phyloP scores from a whole-genome alignment of 23 tunicate species.

The Halocynthia roretzi region DNA sequence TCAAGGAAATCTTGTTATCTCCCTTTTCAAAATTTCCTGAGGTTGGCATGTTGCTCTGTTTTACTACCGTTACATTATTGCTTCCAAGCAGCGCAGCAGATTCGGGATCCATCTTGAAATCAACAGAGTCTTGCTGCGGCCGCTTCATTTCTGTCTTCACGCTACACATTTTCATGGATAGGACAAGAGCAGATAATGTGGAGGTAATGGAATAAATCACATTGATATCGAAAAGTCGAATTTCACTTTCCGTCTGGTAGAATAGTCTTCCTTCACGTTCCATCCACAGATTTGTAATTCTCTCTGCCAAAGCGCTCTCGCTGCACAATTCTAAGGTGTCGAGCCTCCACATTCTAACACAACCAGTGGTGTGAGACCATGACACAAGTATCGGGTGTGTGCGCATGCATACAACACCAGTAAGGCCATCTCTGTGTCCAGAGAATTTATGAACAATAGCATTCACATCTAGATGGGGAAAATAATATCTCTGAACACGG shows the following conservation, averaged over 20 bases:
- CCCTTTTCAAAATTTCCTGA: not conserved
- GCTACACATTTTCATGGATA: conserved; percentile 24
- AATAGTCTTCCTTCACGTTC: conserved; percentile 30
- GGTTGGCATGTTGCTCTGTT: not conserved
- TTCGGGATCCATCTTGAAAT: not conserved
- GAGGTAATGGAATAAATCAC: conserved; percentile 35
- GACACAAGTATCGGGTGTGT: conserved; percentile 57
- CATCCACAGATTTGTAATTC: conserved; percentile 16
- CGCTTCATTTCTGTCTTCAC: not conserved
- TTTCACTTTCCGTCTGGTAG: conserved; percentile 35
- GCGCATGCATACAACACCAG: conserved; percentile 38
- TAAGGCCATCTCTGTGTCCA: conserved; percentile 64
- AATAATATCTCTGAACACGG: too few species aligned
- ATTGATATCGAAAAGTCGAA: conserved; percentile 51
- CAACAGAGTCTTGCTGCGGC: not conserved
- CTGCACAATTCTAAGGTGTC: conserved; percentile 49
- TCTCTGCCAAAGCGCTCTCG: conserved; percentile 47
- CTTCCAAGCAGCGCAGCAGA: not conserved
- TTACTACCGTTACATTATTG: not conserved
- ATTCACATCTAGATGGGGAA: conserved; percentile 19
- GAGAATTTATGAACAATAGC: conserved; percentile 42
- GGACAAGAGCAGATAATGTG: conserved; percentile 30
- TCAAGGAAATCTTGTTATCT: not conserved
- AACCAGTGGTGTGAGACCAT: conserved; percentile 63
- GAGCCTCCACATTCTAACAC: conserved; percentile 67